Percentiles rank a stretch among this genome's conserved stretches.
These are phyloP conservation scores for Apamea monoglypha DNA, from an alignment of 2,888 invertebrate species.

Conservation along the genomic window DNA sequence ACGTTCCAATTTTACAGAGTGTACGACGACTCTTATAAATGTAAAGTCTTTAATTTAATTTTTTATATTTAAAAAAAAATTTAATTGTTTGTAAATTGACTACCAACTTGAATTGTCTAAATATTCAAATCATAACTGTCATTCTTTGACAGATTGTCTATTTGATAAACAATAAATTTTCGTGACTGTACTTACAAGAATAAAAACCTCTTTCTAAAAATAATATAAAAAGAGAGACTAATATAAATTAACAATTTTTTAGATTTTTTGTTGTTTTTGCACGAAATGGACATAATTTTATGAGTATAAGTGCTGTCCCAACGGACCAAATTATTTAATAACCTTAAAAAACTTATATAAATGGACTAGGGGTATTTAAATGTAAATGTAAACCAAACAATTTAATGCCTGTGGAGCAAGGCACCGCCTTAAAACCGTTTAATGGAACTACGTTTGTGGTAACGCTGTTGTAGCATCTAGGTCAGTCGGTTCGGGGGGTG, in stretches of 20 bases:
- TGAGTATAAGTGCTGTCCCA: background rate
- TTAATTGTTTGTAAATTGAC: too few species aligned
- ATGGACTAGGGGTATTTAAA: background rate
- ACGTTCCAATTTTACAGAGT: background rate
- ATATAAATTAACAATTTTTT: background rate
- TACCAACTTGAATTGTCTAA: too few species aligned
- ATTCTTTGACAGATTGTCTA: background rate
- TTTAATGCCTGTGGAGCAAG: background rate
- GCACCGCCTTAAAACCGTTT: slow-evolving; percentile 17
- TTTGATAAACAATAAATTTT: background rate
- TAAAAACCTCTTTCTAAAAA: background rate
- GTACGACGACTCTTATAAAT: background rate
- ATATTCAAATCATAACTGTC: too few species aligned
- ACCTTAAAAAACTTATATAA: too few species aligned
- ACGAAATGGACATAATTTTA: background rate
- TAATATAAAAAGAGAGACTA: background rate
- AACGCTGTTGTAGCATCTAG: slow-evolving; percentile 12
- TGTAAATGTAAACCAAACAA: slow-evolving; percentile 1
- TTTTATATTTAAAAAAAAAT: too few species aligned
- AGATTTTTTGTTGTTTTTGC: background rate
- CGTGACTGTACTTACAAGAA: background rate
- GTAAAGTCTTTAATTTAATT: background rate
- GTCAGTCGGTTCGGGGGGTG: slow-evolving; percentile 20
- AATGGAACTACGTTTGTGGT: background rate
- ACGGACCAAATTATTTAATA: background rate